Evolutionary conservation across 2,113 vertebrate genomes (phyloP).

Genomic region (Lepus europaeus): DNA sequence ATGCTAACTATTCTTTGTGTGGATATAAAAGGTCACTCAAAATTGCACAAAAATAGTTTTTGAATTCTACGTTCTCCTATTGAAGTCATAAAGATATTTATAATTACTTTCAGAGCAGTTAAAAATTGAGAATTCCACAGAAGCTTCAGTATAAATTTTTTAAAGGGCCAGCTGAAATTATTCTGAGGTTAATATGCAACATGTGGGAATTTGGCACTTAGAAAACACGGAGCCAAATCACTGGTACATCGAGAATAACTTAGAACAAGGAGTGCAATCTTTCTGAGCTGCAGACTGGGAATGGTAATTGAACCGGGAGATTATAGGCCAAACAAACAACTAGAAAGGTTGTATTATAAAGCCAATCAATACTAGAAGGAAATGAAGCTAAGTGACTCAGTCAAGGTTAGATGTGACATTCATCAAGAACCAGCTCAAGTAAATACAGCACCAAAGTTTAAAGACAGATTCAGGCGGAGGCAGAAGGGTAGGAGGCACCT

Average conservation of each 20-base stretch:
- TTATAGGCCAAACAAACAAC: neutral
- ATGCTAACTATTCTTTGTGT: neutral
- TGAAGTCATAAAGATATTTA: conserved; percentile 31
- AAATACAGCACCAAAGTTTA: neutral
- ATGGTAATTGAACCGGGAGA: neutral
- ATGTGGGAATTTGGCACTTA: neutral
- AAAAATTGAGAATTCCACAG: conserved; percentile 23
- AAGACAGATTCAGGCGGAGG: neutral
- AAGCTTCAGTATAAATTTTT: conserved; percentile 30
- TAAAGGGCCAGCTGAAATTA: neutral
- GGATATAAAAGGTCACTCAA: conserved; percentile 24
- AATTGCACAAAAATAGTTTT: conserved; percentile 31
- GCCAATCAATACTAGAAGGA: neutral
- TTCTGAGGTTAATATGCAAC: conserved; percentile 38
- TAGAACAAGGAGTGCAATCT: neutral
- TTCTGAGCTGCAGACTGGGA: neutral
- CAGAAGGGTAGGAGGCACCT: neutral
- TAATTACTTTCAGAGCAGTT: neutral
- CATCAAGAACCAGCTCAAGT: neutral
- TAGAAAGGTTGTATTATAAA: neutral
- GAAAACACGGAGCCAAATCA: conserved; percentile 35
- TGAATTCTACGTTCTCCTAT: neutral
- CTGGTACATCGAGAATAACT: neutral
- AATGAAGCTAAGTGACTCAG: neutral
- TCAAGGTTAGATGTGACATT: neutral